These are phyloP conservation scores for Scatophagus argus DNA, from an alignment of 2,113 vertebrate species.

Conservation along the genomic window DNA sequence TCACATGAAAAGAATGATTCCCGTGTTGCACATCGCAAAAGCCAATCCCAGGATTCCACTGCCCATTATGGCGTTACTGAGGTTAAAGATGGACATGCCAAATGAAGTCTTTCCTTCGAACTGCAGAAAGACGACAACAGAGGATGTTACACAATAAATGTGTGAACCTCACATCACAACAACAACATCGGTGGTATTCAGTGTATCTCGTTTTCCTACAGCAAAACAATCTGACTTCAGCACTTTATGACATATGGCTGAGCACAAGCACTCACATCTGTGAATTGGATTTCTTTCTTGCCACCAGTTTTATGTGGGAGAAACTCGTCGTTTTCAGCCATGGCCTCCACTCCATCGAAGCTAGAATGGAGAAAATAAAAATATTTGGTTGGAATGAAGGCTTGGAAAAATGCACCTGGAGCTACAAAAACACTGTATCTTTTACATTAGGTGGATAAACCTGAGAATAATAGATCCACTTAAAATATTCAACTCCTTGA, in stretches of 20 bases:
- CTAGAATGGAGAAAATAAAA: conserved; percentile 46
- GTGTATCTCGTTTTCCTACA: neutral
- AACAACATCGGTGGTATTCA: neutral
- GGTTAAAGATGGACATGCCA: conserved; percentile 90
- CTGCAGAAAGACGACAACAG: conserved; percentile 65
- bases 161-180: neutral
- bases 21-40: conserved; percentile 89
- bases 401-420: neutral
- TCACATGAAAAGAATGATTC: conserved; percentile 89
- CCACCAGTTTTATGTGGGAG: conserved; percentile 68
- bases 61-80: conserved; percentile 92
- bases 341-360: conserved; percentile 76
- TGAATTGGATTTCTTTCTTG: conserved; percentile 76
- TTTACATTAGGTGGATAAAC: neutral
- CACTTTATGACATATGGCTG: neutral
- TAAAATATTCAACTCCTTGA: neutral
- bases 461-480: neutral
- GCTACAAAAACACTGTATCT: neutral
- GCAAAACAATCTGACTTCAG: neutral
- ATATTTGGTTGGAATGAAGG: neutral
- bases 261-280: conserved; percentile 77
- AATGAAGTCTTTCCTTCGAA: conserved; percentile 90
- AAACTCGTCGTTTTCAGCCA: conserved; percentile 77
- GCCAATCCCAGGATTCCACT: conserved; percentile 90
- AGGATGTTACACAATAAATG: neutral